These are phyloP conservation scores for Keiferia lycopersicella DNA, from an alignment of 2,888 invertebrate genomes.

Conservation along the genomic window DNA sequence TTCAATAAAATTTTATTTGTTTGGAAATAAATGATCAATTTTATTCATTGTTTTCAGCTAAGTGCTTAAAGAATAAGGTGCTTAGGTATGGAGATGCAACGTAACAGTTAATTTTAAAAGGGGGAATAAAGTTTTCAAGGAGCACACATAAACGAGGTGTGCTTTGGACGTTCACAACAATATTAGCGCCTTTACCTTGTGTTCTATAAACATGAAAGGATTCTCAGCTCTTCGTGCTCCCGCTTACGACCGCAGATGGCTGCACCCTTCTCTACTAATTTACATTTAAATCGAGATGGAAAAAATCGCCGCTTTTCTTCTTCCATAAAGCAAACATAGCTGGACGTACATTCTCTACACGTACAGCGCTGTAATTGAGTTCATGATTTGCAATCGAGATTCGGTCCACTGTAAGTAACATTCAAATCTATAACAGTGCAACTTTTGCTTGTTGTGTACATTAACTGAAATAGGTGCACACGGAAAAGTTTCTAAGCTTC, in stretches of 20 bases:
- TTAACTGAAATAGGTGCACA: constrained; percentile 19
- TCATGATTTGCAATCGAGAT: constrained; percentile 23
- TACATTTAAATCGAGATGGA: constrained; percentile 57
- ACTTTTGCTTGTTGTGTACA: constrained; percentile 1
- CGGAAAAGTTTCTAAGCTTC: constrained; percentile 23
- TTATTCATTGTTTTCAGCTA: constrained; percentile 17
- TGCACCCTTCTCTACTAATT: constrained; percentile 47
- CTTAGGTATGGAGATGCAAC: background rate
- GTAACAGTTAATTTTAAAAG: background rate
- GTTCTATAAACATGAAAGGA: constrained; percentile 53
- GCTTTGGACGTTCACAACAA: background rate
- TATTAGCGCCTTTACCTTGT: constrained; percentile 26
- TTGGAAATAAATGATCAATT: constrained; percentile 53
- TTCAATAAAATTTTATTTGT: constrained; percentile 68
- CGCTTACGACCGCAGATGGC: constrained; percentile 42
- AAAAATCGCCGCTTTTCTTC: constrained; percentile 35
- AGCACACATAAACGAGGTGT: background rate
- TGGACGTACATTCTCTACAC: constrained; percentile 32
- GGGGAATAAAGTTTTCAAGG: background rate
- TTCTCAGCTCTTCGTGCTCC: constrained; percentile 38
- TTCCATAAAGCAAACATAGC: constrained; percentile 40
- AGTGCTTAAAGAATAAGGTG: constrained; percentile 8
- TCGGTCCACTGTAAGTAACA: constrained; percentile 4
- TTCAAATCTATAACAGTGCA: constrained; percentile 6
- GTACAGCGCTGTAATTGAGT: constrained; percentile 22